Evolutionary conservation across 2,888 invertebrate species (phyloP), one percentile per base, ranked within the genome.

Genomic region (Crioceris asparagi): DNA sequence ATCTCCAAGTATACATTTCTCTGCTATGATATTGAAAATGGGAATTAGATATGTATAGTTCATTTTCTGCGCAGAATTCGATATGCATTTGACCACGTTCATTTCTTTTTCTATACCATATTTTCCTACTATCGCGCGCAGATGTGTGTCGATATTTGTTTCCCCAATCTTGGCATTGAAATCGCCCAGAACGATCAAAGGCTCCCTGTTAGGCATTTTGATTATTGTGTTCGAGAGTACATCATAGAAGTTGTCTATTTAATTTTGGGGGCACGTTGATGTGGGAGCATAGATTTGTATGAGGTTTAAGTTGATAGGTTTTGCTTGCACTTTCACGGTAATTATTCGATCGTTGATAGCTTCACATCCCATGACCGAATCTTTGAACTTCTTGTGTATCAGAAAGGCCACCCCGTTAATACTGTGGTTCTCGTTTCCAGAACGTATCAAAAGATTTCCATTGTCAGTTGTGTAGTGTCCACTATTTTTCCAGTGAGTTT

Each of bases 211-310:
- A 7, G 29, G 11, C 11, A 29, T 8, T 29, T 29, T 29, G 5
- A 12, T 6, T 29, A 11, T 29, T n/a, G n/a, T n/a, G n/a, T n/a
- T n/a, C n/a, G n/a, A n/a, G n/a, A n/a, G n/a, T n/a, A n/a, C n/a
- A n/a, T 7, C 29, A 29, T 29, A 7, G 11, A 29, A 29, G 29
- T 29, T 29, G 6, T 29, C 29, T 29, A 29, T 29, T 7, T 29
- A 7, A 11, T 29, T 11, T 29, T 29, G 29, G 29, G 29, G 11
- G 29, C 6, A 29, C 11, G 29, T 29, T 11, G 29, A 29, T 15
- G 29, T 29, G 11, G 29, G 29, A 6, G 11, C 29, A 11, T 29
- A 29, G 29, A 29, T 29, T 29, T 29, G 29, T 29, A 29, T 15
- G 29, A 29, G 29, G 11, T 29, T 29, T 6, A 29, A 12, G 11